These are phyloP conservation scores for Smithornis capensis DNA, from an alignment of 2,113 vertebrate genomes.

Conservation along the genomic window DNA sequence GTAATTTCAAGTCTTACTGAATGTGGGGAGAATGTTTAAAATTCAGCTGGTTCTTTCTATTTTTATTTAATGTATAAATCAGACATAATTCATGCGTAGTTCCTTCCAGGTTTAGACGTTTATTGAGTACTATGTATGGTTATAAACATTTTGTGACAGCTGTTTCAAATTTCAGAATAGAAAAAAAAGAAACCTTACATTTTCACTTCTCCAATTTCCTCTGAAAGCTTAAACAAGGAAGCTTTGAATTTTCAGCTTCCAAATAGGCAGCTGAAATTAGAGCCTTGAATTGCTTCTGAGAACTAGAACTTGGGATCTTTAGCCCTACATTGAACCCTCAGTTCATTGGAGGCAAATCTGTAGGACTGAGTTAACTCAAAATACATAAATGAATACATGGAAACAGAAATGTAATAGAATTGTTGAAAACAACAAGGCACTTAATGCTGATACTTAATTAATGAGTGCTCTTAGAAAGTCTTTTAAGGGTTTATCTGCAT, in stretches of 20 bases:
- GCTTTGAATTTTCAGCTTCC: not conserved
- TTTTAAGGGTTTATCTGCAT: not conserved
- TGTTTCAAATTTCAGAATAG: constrained; percentile 45
- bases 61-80: constrained; percentile 64
- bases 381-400: not conserved
- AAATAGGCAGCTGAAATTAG: not conserved
- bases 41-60: constrained; percentile 43
- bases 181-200: not conserved
- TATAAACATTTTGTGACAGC: constrained; percentile 51
- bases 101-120: constrained; percentile 54
- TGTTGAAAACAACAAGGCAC: not conserved
- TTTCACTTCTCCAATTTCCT: constrained; percentile 33
- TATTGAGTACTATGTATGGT: constrained; percentile 2
- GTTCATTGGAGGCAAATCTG: not conserved
- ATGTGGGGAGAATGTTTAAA: not conserved
- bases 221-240: constrained; percentile 15
- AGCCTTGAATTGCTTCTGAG: not conserved
- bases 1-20: constrained; percentile 1
- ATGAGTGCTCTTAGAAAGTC: not conserved
- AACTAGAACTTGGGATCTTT: not conserved
- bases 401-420: not conserved
- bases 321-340: not conserved
- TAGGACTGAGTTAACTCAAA: not conserved
- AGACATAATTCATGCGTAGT: constrained; percentile 31
- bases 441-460: not conserved